Evolutionary conservation across 2,797 vertebrate genomes (phyloP), one percentile per base, ranked within the genome.

Genomic region (Nasua narica): DNA sequence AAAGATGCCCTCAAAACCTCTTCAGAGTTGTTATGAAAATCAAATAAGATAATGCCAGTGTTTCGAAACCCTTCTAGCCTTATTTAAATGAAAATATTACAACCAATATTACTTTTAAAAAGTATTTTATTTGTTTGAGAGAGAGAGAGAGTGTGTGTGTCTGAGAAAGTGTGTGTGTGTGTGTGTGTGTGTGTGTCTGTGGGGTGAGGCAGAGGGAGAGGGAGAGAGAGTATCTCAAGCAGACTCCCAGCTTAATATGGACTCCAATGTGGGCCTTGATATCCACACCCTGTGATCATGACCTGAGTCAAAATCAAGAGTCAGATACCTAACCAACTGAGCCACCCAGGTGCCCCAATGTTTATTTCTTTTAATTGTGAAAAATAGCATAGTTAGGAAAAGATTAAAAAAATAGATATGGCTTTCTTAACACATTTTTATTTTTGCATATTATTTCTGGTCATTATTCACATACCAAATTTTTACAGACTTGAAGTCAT

Each of bases 391-490:
- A 62, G 29, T 86, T 70, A 69, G 54, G 70, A 58, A 77, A 91
- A 74, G 78, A 29, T 1, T 13, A 32, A 8, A 27, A 69, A 78
- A n/a, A n/a, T 19, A 25, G 35, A 40, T 86, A 43, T 90, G 43
- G 93, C 3, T 48, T 81, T 79, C 37, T 91, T 95, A 77, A 93
- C 14, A 70, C 25, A 3, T 94, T 85, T 90, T 96, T 79, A 90
- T 54, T 90, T 94, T 96, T 95, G 40, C 1, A 7, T 56, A 72
- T 85, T 87, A 87, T 76, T 95, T 94, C 54, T 92, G 58, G 19
- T n/a, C 10, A 69, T 60, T 91, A 84, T 60, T 40, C 40, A 95
- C 1, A 70, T 21, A 54, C 1, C 43, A 88, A 12, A 69, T 37
- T 76, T 95, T 94, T 94, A 70, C 3, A 54, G 78, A 62, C 5